A percentile compares a stretch with the other conserved stretches of the same genome.
Conservation (phyloP, 1,140 invertebrate species). For the Melitaea cinxia region DNA sequence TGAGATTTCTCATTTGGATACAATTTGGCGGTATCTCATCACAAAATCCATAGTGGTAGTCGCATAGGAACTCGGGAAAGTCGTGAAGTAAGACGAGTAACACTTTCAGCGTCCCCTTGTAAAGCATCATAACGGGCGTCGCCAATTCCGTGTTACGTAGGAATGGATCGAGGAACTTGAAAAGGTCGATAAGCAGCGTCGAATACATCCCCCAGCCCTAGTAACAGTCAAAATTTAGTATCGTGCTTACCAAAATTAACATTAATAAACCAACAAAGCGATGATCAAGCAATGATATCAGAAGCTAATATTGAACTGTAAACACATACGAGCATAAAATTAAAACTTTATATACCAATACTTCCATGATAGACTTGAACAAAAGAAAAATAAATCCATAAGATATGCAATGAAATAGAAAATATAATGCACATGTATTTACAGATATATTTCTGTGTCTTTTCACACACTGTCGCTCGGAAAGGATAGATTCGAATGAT, state of each 20-base stretch:
- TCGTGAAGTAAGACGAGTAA: conserved; percentile 98
- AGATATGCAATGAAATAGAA: conserved; percentile 25
- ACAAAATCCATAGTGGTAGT: conserved; percentile 99
- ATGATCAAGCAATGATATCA: conserved; percentile 37
- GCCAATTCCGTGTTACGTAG: conserved; percentile 97
- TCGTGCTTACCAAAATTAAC: not conserved
- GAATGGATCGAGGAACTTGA: conserved; percentile 98
- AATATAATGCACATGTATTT: conserved; percentile 23
- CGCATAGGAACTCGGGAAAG: conserved; percentile 99
- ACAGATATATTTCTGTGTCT: conserved; percentile 21
- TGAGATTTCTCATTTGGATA: conserved; percentile 99
- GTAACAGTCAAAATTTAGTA: conserved; percentile 40
- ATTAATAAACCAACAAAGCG: conserved; percentile 22
- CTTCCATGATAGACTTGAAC: conserved; percentile 40
- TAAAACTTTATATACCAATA: conserved; percentile 32
- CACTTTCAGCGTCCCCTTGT: conserved; percentile 97
- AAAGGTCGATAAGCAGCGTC: conserved; percentile 96
- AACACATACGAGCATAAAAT: conserved; percentile 35
- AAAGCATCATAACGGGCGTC: conserved; percentile 95
- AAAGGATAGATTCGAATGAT: not conserved
- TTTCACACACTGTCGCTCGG: conserved; percentile 24
- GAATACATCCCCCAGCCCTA: conserved; percentile 93
- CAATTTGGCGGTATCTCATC: conserved; percentile 99
- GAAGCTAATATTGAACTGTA: conserved; percentile 29
- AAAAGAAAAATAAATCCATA: conserved; percentile 34